Evolutionary conservation across 64 coral and sea anemone genomes (phyloP).

Genomic region (Acropora yongei): DNA sequence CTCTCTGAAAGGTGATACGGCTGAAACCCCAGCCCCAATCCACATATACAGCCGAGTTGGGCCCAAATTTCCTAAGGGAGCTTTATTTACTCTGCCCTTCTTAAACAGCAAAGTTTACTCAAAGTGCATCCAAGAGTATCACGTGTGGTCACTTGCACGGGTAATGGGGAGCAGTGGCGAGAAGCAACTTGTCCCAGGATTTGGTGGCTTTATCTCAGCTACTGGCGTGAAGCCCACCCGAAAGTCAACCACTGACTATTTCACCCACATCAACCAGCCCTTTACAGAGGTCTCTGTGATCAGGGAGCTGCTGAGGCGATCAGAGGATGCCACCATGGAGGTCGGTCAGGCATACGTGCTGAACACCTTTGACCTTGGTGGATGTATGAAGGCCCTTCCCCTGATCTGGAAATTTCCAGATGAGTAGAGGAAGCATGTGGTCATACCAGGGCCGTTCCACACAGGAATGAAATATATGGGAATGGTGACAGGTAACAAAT

Average conservation of each 20-base stretch:
- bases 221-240: not conserved
- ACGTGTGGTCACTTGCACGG: slow-evolving; percentile 35
- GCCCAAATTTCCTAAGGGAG: slow-evolving; percentile 35
- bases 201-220: slow-evolving; percentile 47
- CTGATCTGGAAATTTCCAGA: slow-evolving; percentile 66
- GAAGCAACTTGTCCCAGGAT: slow-evolving; percentile 52
- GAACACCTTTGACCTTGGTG: slow-evolving; percentile 61
- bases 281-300: slow-evolving; percentile 50
- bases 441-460: slow-evolving; percentile 46
- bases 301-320: slow-evolving; percentile 47
- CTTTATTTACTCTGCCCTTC: slow-evolving; percentile 7
- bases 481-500: slow-evolving; percentile 60
- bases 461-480: slow-evolving; percentile 54
- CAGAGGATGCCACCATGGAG: slow-evolving; percentile 63
- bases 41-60: slow-evolving; percentile 50
- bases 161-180: slow-evolving; percentile 45
- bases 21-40: slow-evolving; percentile 40
- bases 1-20: slow-evolving; percentile 10
- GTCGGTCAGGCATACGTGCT: slow-evolving; percentile 54
- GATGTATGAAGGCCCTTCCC: slow-evolving; percentile 54
- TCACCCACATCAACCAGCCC: slow-evolving; percentile 53
- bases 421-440: slow-evolving; percentile 37
- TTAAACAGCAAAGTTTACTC: not conserved
- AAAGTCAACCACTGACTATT: slow-evolving; percentile 56
- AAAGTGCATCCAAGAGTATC: slow-evolving; percentile 34